Conservation (phyloP, 2,888 invertebrate genomes). For the Phalangium opilio region DNA sequence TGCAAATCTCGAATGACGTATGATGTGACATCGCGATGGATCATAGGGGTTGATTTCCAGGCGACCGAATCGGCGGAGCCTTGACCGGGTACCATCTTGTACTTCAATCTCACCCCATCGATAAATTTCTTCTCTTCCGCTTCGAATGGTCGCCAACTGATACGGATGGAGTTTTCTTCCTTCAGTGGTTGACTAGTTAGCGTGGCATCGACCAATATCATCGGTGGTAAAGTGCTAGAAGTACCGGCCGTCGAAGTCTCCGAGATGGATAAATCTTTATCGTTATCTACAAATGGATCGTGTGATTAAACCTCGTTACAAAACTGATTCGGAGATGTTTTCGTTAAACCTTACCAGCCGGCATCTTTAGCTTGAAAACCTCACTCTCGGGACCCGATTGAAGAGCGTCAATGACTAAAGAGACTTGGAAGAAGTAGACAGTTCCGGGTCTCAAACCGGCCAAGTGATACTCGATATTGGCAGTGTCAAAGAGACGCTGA, state of each 20-base stretch:
- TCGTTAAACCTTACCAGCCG: slow-evolving; percentile 29
- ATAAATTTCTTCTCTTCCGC: slow-evolving; percentile 66
- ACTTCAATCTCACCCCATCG: slow-evolving; percentile 73
- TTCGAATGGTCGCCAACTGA: slow-evolving; percentile 66
- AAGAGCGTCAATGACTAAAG: slow-evolving; percentile 56
- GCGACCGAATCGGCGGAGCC: slow-evolving; percentile 46
- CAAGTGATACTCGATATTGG: slow-evolving; percentile 68
- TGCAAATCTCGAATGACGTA: slow-evolving; percentile 62
- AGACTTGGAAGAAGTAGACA: slow-evolving; percentile 64
- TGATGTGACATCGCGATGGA: slow-evolving; percentile 62
- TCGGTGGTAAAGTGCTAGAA: slow-evolving; percentile 41
- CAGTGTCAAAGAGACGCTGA: slow-evolving; percentile 66
- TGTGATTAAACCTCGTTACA: no score
- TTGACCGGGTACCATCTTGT: slow-evolving; percentile 35
- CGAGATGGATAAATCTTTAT: not conserved
- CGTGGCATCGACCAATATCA: slow-evolving; percentile 53
- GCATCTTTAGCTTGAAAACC: slow-evolving; percentile 55
- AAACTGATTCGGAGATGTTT: no score
- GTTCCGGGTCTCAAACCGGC: slow-evolving; percentile 60
- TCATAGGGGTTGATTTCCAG: slow-evolving; percentile 65
- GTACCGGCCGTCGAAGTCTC: slow-evolving; percentile 16
- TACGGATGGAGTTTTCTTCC: slow-evolving; percentile 47
- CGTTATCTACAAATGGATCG: not conserved
- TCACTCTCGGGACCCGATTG: slow-evolving; percentile 61
- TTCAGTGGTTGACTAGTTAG: slow-evolving; percentile 49